phyloP scores from a whole-genome alignment of 2,113 vertebrate species.

The Leptodactylus fuscus region DNA sequence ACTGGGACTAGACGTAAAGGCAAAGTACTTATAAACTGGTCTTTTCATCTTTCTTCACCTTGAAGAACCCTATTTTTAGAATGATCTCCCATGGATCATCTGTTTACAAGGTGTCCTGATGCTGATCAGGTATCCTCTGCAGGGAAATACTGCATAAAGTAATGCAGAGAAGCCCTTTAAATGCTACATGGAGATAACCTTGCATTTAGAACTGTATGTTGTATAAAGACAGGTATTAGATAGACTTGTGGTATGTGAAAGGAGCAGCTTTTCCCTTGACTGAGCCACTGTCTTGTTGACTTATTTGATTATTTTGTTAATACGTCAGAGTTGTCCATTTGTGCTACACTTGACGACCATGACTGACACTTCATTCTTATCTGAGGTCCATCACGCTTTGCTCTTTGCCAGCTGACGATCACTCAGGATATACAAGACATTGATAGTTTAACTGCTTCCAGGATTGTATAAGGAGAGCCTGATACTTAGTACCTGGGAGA shows the following conservation, averaged over 20 bases:
- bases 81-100: no score
- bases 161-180: background rate
- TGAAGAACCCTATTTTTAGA: no score
- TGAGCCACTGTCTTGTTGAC: background rate
- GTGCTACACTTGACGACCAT: background rate
- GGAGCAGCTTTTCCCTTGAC: background rate
- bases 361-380: constrained; percentile 15
- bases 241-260: background rate
- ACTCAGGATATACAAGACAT: constrained; percentile 13
- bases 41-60: no score
- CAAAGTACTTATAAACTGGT: no score
- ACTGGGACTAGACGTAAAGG: no score
- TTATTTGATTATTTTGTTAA: constrained; percentile 18
- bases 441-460: constrained; percentile 22
- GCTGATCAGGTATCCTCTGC: no score
- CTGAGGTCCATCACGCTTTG: background rate
- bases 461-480: background rate
- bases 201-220: background rate
- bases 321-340: constrained; percentile 9
- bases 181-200: background rate
- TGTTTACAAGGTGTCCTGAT: no score
- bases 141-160: no score
- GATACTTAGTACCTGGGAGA: background rate
- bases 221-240: background rate
- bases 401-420: background rate